A percentile compares a stretch with the other conserved stretches of the same genome.
Conservation (phyloP, 2,797 vertebrate species). For the Kryptolebias ocellatus region DNA sequence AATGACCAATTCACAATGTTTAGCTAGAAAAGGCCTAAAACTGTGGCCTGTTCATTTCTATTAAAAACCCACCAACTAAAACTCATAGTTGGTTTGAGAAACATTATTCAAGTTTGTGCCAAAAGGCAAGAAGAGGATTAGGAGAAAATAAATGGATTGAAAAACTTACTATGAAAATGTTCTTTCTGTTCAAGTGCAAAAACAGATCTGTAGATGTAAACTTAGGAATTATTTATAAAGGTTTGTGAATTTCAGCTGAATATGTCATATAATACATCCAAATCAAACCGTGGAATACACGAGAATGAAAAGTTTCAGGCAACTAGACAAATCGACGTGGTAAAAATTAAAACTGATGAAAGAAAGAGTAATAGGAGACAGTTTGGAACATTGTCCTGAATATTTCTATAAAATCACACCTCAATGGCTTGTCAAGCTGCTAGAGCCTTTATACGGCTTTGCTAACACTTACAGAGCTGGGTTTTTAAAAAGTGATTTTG, state of each 20-base stretch:
- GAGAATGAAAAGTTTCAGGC: constrained; percentile 4
- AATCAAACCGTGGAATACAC: neutral
- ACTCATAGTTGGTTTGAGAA: neutral
- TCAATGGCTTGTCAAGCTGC: neutral
- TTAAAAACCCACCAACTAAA: too few species aligned
- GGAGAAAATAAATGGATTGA: too few species aligned
- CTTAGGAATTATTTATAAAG: constrained; percentile 13
- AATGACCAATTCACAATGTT: constrained; percentile 13
- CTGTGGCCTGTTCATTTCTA: neutral
- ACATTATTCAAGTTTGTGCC: too few species aligned
- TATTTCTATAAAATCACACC: neutral
- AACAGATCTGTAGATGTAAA: neutral
- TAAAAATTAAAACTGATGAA: neutral
- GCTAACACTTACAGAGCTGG: neutral
- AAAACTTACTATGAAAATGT: too few species aligned
- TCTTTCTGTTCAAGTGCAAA: too few species aligned
- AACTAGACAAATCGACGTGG: neutral
- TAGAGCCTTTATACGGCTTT: neutral
- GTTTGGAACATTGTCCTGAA: neutral
- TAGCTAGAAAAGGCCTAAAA: constrained; percentile 4
- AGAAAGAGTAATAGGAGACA: neutral
- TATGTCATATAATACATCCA: too few species aligned
- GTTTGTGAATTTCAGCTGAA: constrained; percentile 14
- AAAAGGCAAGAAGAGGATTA: too few species aligned
- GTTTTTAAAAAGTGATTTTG: neutral